Evolutionary conservation across 2,113 vertebrate species (phyloP).

Genomic region (Campylomormyrus numenius): DNA sequence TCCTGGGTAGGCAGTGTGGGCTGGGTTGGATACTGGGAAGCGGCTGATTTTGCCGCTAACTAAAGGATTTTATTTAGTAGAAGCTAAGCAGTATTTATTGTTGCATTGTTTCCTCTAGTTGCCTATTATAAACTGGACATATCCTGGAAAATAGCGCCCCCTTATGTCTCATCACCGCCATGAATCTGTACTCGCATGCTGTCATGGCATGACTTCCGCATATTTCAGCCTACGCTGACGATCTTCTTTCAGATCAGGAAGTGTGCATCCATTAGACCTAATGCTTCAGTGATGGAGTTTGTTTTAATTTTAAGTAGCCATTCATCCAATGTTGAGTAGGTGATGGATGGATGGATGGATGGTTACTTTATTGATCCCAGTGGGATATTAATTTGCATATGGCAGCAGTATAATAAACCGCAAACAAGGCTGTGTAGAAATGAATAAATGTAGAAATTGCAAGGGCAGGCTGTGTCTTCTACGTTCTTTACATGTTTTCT

Average conservation of each 20-base stretch:
- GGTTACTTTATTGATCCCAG: background rate
- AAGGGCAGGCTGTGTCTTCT: background rate
- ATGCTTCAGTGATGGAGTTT: background rate
- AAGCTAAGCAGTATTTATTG: background rate
- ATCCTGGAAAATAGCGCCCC: background rate
- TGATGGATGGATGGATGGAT: background rate
- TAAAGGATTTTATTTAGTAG: background rate
- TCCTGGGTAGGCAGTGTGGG: background rate
- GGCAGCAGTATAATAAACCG: background rate
- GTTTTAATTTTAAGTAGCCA: background rate
- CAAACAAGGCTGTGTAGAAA: background rate
- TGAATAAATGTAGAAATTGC: background rate
- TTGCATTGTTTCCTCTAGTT: background rate
- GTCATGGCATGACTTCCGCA: background rate
- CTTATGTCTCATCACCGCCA: background rate
- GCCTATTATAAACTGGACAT: background rate
- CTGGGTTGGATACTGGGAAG: background rate
- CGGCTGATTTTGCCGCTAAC: background rate
- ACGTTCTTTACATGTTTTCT: conserved; percentile 13
- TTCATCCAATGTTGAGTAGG: background rate
- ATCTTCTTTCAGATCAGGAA: background rate
- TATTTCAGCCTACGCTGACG: background rate
- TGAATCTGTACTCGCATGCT: background rate
- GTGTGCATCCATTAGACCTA: background rate
- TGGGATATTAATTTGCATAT: background rate